Percentiles rank a stretch among this genome's conserved stretches.
These are phyloP conservation scores for Escarpia spicata DNA, from an alignment of 2,888 invertebrate species.

Conservation along the genomic window DNA sequence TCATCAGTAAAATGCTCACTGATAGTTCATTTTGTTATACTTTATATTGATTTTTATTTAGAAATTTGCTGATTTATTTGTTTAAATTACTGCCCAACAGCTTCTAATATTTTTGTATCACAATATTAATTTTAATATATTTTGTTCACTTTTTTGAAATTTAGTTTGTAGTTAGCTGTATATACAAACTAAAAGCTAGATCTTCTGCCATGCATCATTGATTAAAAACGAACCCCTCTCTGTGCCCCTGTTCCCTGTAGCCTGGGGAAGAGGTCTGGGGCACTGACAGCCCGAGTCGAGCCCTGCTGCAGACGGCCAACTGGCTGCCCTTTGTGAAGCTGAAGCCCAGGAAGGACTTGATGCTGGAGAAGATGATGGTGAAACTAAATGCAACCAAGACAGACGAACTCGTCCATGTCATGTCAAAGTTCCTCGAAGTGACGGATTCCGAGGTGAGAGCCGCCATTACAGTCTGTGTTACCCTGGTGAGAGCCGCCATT, in stretches of 20 bases:
- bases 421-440: conserved; percentile 57
- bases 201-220: no score
- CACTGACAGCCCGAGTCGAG: conserved; percentile 55
- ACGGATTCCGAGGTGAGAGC: conserved; percentile 56
- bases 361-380: conserved; percentile 58
- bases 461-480: neutral
- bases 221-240: neutral
- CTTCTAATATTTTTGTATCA: neutral
- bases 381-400: conserved; percentile 54
- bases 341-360: conserved; percentile 53
- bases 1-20: no score
- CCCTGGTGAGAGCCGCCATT: no score
- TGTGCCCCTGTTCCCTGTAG: conserved; percentile 22
- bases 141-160: no score
- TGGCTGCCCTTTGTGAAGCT: conserved; percentile 59
- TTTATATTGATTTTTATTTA: no score
- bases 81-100: neutral
- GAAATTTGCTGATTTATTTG: neutral
- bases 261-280: conserved; percentile 58
- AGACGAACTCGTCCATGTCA: conserved; percentile 59
- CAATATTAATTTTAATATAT: no score
- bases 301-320: conserved; percentile 60
- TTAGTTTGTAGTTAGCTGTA: no score
- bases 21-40: no score
- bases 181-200: no score